Conservation (phyloP, 2,797 vertebrate species). For the Cynopterus sphinx region DNA sequence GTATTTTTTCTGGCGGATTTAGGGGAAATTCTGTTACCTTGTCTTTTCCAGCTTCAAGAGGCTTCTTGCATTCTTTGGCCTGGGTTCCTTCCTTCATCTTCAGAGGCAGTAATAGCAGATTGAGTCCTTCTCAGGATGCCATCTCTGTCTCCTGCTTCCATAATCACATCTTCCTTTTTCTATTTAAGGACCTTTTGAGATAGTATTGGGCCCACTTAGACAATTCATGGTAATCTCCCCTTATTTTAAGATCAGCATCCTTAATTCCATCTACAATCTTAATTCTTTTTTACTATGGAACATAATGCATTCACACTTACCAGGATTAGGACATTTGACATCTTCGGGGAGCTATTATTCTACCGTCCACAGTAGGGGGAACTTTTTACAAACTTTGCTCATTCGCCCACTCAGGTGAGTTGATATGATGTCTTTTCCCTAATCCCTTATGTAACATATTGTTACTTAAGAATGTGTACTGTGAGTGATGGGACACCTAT, state of each 20-base stretch:
- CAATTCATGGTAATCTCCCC: not conserved
- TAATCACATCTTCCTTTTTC: not conserved
- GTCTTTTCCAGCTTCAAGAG: not conserved
- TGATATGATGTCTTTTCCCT: not conserved
- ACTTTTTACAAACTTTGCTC: not conserved
- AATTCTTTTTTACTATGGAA: not conserved
- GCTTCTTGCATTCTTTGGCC: not conserved
- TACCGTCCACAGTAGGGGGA: not conserved
- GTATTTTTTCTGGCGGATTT: not conserved
- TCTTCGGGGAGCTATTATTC: not conserved
- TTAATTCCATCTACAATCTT: not conserved
- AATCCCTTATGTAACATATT: not conserved
- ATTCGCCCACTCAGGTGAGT: not conserved
- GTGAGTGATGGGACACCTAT: not conserved
- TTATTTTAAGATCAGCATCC: not conserved
- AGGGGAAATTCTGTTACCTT: not conserved
- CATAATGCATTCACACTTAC: not conserved
- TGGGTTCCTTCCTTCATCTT: not conserved
- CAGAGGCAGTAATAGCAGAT: not conserved
- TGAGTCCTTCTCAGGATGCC: not conserved
- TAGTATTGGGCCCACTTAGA: not conserved
- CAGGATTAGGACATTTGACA: not conserved
- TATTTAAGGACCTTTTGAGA: not conserved
- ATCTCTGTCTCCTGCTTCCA: not conserved
- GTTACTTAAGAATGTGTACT: not conserved